These are phyloP conservation scores for Rhipidura dahli DNA, from an alignment of 2,113 vertebrate species.

Conservation along the genomic window DNA sequence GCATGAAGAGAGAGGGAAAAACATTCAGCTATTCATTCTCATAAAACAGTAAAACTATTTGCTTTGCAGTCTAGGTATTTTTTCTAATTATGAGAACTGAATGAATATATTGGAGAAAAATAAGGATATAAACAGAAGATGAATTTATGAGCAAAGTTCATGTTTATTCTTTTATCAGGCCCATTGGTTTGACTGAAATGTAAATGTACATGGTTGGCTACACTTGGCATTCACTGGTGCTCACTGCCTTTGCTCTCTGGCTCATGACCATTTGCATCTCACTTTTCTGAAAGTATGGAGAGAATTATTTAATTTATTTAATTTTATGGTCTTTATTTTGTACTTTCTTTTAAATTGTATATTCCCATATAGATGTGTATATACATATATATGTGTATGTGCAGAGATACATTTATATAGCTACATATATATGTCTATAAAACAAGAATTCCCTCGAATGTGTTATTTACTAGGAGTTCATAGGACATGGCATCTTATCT, in stretches of 20 bases:
- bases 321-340: not conserved
- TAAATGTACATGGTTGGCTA: not conserved
- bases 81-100: not conserved
- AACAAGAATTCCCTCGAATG: not conserved
- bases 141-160: not conserved
- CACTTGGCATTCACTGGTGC: not conserved
- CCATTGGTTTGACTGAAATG: not conserved
- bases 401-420: not conserved
- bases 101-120: not conserved
- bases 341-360: not conserved
- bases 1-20: not conserved
- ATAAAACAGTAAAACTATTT: not conserved
- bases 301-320: not conserved
- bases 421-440: not conserved
- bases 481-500: not conserved
- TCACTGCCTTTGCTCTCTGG: not conserved
- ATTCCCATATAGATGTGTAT: not conserved
- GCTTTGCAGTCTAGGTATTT: not conserved
- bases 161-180: not conserved
- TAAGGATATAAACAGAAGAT: not conserved
- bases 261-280: not conserved
- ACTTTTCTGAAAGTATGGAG: not conserved
- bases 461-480: not conserved
- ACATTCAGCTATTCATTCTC: not conserved
- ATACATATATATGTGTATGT: rapidly evolving